These are phyloP conservation scores for Elmis aenea DNA, from an alignment of 2,888 invertebrate species.

Conservation along the genomic window DNA sequence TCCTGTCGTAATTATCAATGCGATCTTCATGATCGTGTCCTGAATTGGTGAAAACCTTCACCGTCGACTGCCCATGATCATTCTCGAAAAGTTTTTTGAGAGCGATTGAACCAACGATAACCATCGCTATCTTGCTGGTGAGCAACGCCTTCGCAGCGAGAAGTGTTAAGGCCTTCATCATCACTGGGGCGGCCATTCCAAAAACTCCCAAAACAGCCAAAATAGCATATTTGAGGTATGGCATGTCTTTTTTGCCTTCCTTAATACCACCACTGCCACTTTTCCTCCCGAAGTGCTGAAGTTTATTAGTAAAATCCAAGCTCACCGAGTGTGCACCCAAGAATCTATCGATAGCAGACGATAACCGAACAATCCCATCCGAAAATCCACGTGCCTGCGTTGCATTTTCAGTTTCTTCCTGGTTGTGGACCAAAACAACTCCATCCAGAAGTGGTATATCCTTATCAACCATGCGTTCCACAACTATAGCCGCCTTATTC, in stretches of 20 bases:
- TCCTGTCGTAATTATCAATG: slow-evolving; percentile 38
- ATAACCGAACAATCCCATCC: slow-evolving; percentile 42
- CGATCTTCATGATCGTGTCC: slow-evolving; percentile 44
- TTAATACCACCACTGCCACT: slow-evolving; percentile 18
- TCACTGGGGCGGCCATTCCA: slow-evolving; percentile 65
- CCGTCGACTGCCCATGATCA: slow-evolving; percentile 54
- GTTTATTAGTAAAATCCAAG: slow-evolving; percentile 41
- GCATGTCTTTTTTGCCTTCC: slow-evolving; percentile 22
- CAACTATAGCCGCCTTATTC: slow-evolving; percentile 34
- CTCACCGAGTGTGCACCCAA: slow-evolving; percentile 61
- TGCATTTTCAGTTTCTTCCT: slow-evolving; percentile 20
- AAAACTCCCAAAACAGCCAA: slow-evolving; percentile 45
- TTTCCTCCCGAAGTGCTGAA: slow-evolving; percentile 12
- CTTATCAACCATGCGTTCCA: slow-evolving; percentile 37
- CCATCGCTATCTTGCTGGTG: slow-evolving; percentile 67
- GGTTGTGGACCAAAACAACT: slow-evolving; percentile 33
- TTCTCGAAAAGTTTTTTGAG: slow-evolving; percentile 68
- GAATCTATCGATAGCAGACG: slow-evolving; percentile 54
- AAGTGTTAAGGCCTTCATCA: slow-evolving; percentile 63
- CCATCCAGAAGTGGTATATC: slow-evolving; percentile 40
- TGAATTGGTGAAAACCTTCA: slow-evolving; percentile 65
- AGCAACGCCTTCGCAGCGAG: slow-evolving; percentile 69
- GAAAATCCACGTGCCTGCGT: slow-evolving; percentile 20
- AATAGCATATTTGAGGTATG: slow-evolving; percentile 35
- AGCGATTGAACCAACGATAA: slow-evolving; percentile 66